Evolutionary conservation across 2,888 invertebrate genomes (phyloP), one percentile per base, ranked within the genome.

Genomic region (Auanema sp.): DNA sequence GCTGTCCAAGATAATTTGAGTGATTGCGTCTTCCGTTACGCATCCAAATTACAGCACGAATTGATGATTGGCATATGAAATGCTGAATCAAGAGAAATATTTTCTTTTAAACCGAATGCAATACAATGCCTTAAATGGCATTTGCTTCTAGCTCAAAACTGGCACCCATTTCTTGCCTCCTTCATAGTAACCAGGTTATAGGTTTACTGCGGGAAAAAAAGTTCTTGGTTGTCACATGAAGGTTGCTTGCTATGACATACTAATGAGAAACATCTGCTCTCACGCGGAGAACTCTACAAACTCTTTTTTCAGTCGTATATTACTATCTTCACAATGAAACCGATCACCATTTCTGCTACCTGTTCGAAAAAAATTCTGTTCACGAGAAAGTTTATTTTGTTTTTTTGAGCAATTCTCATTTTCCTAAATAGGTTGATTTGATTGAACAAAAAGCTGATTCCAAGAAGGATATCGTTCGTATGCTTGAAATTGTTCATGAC

Each of bases 311-410:
- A 76, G 76, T 75, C 33, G 76, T 76, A 44, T 76, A 76, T 68
- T 76, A 76, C 70, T 76, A 73, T 60, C 60, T 75, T 50, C 71
- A 71, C 65, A 76, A 76, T 60, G 76, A 76, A 43, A 73, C 72
- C 0, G 70, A 73, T 60, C 72, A 73, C 33, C 76, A 76, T 50
- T 71, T 69, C 60, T 76, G 76, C 59, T 76, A 76, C 49, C 60
- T 76, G 16, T 76, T 76, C 68, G 68, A 65, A 25, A 49, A 69
- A 55, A 76, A 76, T 56, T 76, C 76, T 0, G 60, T 71, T 60
- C 53, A 62, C 16, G 71, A 71, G 4, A 73, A 75, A 60, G 66
- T 75, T 14, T 23, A 47, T n/a, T 23, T 8, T 8, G 18, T 23
- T 16, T 18, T 16, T 6, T 21, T 6, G n/a, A 21, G 52, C 50